Evolutionary conservation across 2,797 vertebrate species (phyloP).

Genomic region (Dermochelys coriacea): DNA sequence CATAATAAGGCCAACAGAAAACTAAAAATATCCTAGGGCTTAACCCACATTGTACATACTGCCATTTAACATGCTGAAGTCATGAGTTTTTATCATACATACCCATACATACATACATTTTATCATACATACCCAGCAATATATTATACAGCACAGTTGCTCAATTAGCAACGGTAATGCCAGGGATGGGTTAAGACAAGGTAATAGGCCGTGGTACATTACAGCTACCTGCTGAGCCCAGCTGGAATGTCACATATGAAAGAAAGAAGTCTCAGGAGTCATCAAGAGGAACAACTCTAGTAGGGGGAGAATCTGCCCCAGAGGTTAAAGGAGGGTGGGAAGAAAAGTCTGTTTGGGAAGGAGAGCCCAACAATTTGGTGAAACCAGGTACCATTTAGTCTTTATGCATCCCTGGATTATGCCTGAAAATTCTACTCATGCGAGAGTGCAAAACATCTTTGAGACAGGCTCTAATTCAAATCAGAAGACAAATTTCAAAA

Average conservation of each 20-base stretch:
- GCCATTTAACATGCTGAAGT: slow-evolving; percentile 14
- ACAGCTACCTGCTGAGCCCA: neutral
- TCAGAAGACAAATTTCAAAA: slow-evolving; percentile 12
- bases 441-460: slow-evolving; percentile 38
- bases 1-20: slow-evolving; percentile 51
- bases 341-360: neutral
- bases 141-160: neutral
- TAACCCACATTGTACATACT: slow-evolving; percentile 3
- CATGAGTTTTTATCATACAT: slow-evolving; percentile 9
- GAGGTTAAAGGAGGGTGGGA: neutral
- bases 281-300: accelerated
- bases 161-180: accelerated
- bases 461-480: slow-evolving; percentile 58
- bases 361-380: neutral
- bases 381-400: neutral
- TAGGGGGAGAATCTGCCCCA: neutral
- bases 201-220: accelerated
- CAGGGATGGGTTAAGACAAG: neutral
- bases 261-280: neutral
- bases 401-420: neutral
- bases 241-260: accelerated
- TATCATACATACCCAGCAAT: neutral
- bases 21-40: slow-evolving; percentile 65
- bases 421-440: slow-evolving; percentile 34
- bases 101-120: no score